Base-by-base conservation (phyloP, 1,140 invertebrate species). In the Caerostris extrusa region DNA sequence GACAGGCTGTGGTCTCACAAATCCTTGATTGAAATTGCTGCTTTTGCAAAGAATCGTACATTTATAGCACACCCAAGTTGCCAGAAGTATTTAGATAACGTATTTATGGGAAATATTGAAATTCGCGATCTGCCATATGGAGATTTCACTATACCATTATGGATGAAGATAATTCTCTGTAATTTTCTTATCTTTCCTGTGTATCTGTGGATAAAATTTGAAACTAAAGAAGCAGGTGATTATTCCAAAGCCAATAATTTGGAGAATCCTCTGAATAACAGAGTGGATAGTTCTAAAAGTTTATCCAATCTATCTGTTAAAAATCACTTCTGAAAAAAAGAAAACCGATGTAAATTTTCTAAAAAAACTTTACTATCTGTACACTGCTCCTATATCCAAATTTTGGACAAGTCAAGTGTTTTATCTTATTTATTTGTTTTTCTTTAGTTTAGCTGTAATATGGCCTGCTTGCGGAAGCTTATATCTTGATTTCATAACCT, bases 21-120 rank as follows among this genome's bases (percentile, higher is more conserved):
- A 58, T 89, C 94, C 2, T 85, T 94, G 3, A 85, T 95, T 3
- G 95, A 95, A 34, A 85, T 95, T 19, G 95, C 94, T 19, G 94
- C 93, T 57, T 69, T 60, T 55, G 95, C 94, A n/a, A 85, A 90
- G 56, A 94, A 94, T 86, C 60, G 69, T 10, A 56, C 14, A 12
- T 96, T 96, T 94, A 95, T 96, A 55, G 96, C 96, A 50, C 96
- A 96, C 94, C 95, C 96, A 17, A 96, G 96, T 91, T 96, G 96
- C 94, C 96, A 96, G 94, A 96, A 95, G 93, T 96, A 96, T 95
- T 94, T 96, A 34, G 95, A 95, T 3, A 95, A 95, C 53, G 94
- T 95, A 64, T 95, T 96, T 91, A 95, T 95, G 93, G 96, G 96
- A 10, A 94, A 95, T n/a, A 95, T 96, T 57, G 95, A 95, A 81